Base-by-base conservation (phyloP, 2,888 invertebrate genomes). In the Clostera curtula region DNA sequence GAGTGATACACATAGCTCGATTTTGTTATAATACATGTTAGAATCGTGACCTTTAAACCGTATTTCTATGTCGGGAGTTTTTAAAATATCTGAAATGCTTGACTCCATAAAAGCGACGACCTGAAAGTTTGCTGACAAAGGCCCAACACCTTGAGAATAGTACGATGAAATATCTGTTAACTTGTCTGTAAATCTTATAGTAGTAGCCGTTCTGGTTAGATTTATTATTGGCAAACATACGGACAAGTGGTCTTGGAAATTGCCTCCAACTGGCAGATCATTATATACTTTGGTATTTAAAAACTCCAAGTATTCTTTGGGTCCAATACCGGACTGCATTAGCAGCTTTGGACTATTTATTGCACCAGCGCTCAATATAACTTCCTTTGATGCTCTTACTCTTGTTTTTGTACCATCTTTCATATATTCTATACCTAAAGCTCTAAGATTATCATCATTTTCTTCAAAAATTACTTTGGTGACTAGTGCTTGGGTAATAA, bases 291-390 rank as follows among this genome's bases (percentile, higher is more conserved):
- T 60, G 12, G 82, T 57, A 43, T 69, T 62, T 49, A 83, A 56
- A 57, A 76, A 82, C 43, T 83, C 77, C 41, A 83, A 61, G 27
- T 83, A 83, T 8, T 80, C 79, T 28, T 54, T 74, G 8, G 80
- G 80, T 2, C 83, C 83, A 26, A 83, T 46, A 29, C 83, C 83
- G 16, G 83, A 83, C 32, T 74, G 72, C 83, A 83, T 83, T 18
- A 83, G 43, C 34, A 83, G 33, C 47, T 75, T 82, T 2, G 83
- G 79, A 14, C 76, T 65, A 38, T 80, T 82, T 13, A 83, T 74
- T 2, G 83, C 70, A 6, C 83, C 83, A 12, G 83, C 79, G 27
- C 71, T 59, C 40, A 83, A 27, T 37, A 82, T 65, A n/a, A 82
- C 47, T 60, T 83, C 83, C 44, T 76, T 80, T 4, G 25, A 41